These are phyloP conservation scores for Orchestia grillus DNA, from an alignment of 1,140 invertebrate genomes.

Conservation along the genomic window DNA sequence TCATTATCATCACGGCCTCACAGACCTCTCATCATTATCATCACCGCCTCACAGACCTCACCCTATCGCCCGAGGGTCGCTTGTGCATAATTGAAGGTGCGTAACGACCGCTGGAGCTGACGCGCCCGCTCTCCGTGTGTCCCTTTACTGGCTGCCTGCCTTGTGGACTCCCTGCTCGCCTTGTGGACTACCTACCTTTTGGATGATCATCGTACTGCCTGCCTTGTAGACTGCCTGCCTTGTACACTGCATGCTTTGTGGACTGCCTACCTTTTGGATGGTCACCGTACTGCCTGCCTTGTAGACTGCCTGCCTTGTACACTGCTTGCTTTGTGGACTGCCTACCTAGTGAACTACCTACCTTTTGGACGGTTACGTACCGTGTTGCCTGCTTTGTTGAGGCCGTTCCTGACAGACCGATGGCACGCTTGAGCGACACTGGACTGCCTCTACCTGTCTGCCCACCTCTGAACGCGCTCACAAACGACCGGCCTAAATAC, in stretches of 20 bases:
- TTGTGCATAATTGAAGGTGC: slow-evolving; percentile 45
- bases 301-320: neutral
- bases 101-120: slow-evolving; percentile 22
- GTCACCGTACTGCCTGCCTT: neutral
- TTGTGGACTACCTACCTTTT: neutral
- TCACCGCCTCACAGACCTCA: neutral
- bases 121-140: neutral
- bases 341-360: neutral
- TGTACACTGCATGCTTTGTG: neutral
- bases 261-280: neutral
- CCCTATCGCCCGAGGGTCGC: slow-evolving; percentile 6
- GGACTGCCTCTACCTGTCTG: too few species aligned
- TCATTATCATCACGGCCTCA: neutral
- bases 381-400: neutral
- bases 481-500: too few species aligned
- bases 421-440: neutral
- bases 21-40: neutral
- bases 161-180: neutral
- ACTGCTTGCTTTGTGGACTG: neutral
- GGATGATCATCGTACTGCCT: too few species aligned
- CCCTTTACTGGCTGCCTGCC: too few species aligned
- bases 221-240: neutral
- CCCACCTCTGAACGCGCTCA: too few species aligned
- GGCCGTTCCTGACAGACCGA: neutral
- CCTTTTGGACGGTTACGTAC: neutral